These are phyloP conservation scores for Actenoides hombroni DNA, from an alignment of 2,113 vertebrate species.

Conservation along the genomic window DNA sequence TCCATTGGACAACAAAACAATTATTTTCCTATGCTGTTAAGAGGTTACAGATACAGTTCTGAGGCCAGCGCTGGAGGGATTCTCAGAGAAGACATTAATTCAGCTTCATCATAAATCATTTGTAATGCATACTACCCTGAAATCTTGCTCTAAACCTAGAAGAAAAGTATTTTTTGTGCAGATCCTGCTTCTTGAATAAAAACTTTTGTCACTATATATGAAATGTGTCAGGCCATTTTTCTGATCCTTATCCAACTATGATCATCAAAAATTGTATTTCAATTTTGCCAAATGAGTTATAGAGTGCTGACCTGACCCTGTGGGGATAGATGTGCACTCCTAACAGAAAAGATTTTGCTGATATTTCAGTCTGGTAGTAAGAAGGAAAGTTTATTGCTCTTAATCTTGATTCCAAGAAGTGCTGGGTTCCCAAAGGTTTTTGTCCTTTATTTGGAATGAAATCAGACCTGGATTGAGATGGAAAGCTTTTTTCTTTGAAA, in stretches of 20 bases:
- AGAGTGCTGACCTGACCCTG: neutral
- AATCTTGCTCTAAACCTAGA: neutral
- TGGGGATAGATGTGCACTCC: neutral
- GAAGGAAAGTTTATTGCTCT: neutral
- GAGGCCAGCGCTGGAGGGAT: neutral
- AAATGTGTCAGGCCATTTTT: neutral
- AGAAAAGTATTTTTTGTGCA: neutral
- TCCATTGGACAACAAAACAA: neutral
- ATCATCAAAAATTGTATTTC: slow-evolving; percentile 1
- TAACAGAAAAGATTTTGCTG: neutral
- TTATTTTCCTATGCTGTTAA: neutral
- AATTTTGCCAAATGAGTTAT: neutral
- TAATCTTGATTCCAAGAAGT: neutral
- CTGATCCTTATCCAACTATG: neutral
- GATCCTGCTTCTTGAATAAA: neutral
- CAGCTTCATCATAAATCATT: neutral
- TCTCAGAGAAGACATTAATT: neutral
- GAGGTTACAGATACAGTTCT: neutral
- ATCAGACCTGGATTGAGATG: neutral
- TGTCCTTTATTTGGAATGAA: neutral
- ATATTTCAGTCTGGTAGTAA: neutral
- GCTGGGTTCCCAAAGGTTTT: neutral
- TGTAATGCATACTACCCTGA: neutral
- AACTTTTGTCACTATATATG: neutral
- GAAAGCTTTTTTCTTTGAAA: slow-evolving; percentile 24